Evolutionary conservation across 2,113 vertebrate genomes (phyloP), one percentile per base, ranked within the genome.

Genomic region (Nothobranchius kuhntae): DNA sequence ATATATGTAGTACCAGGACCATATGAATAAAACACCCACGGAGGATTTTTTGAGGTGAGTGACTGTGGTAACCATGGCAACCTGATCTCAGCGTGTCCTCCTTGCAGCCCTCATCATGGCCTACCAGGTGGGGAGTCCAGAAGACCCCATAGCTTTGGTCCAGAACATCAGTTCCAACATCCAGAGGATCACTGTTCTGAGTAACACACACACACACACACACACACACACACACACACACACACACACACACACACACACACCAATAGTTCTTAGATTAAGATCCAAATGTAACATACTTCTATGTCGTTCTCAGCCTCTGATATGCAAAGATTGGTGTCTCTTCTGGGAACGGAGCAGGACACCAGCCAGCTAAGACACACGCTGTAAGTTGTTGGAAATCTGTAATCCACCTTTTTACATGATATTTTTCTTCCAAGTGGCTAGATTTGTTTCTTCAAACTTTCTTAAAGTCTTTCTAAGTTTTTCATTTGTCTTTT

Each of bases 261-360:
- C 63, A 45, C 54, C 17, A 15, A 36, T 26, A 26, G 6, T 50
- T 13, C 14, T 2, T 56, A 9, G 17, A 12, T 24, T 65, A n/a
- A 52, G 13, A 54, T 45, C 9, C n/a, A 7, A 46, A 2, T 3
- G 15, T 42, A 44, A 53, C 65, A 50, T 69, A 57, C 7, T 48
- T 2, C 56, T 45, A 13, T 4, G 46, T 53, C 51, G 46, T 44
- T 74, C 9, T 80, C 89, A 99, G 98, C 95, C 76, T 94, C 92
- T 1, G 96, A 98, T 83, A 93, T 99, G 86, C 97, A 99, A 82
- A 95, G 95, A 76, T 86, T 92, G 48, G 91, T 99, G 17, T 92
- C 92, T 86, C 93, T 94, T 63, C 93, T 97, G 64, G 97, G 96
- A 81, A 95, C 95, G 2, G 93, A 93, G 52, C 94, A 95, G 77